phyloP scores from a whole-genome alignment of 2,888 invertebrate species.

The Andrena flavipes region DNA sequence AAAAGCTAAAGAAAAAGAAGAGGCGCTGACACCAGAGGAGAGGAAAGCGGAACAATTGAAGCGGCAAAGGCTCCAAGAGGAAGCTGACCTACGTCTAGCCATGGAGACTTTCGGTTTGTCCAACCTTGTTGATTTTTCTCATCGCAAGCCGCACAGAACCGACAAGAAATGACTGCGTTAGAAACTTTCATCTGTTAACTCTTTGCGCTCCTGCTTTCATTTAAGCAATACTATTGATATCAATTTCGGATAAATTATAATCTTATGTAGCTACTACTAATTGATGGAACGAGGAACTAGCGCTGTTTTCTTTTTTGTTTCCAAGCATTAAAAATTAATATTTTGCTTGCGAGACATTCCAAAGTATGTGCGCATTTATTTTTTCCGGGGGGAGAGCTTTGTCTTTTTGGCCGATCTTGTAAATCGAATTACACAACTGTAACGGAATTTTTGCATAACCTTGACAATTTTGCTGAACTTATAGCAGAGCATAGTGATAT shows the following conservation, averaged over 20 bases:
- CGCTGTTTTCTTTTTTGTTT: constrained; percentile 4
- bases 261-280: constrained; percentile 25
- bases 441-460: constrained; percentile 32
- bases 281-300: constrained; percentile 3
- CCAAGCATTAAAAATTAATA: constrained; percentile 26
- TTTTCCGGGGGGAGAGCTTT: constrained; percentile 1
- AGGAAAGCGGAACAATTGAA: constrained; percentile 91
- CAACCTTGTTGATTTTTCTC: constrained; percentile 84
- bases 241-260: constrained; percentile 36
- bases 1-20: constrained; percentile 87
- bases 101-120: constrained; percentile 93
- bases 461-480: constrained; percentile 8
- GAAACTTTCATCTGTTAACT: constrained; percentile 32
- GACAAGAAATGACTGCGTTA: constrained; percentile 79
- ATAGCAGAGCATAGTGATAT: constrained; percentile 28
- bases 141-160: constrained; percentile 81
- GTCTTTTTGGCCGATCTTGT: constrained; percentile 1
- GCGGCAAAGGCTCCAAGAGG: constrained; percentile 93
- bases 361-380: constrained; percentile 14
- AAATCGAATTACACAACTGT: constrained; percentile 1
- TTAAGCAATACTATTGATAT: constrained; percentile 34
- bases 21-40: constrained; percentile 91
- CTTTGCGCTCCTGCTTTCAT: constrained; percentile 47
- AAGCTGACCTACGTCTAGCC: constrained; percentile 94
- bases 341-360: constrained; percentile 18